phyloP scores from a whole-genome alignment of 1,140 invertebrate genomes.

The Monochamus saltuarius region DNA sequence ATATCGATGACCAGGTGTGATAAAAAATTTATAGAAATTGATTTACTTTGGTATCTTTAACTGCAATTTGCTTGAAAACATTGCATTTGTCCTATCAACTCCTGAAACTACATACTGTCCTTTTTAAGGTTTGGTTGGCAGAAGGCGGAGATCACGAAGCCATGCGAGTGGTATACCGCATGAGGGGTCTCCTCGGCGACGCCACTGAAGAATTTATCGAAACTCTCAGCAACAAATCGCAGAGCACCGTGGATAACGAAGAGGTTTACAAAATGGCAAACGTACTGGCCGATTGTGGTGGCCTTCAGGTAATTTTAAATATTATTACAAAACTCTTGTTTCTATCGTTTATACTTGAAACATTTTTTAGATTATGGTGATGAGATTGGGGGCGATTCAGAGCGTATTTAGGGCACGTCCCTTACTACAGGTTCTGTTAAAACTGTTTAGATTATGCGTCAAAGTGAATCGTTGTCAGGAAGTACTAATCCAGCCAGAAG shows the following conservation, averaged over 20 bases:
- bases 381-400: slow-evolving; percentile 66
- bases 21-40: no score
- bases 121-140: slow-evolving; percentile 71
- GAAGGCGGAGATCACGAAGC: slow-evolving; percentile 85
- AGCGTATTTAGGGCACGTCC: slow-evolving; percentile 74
- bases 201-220: slow-evolving; percentile 99
- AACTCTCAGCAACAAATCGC: slow-evolving; percentile 84
- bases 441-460: slow-evolving; percentile 80
- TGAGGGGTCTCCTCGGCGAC: slow-evolving; percentile 96
- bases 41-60: no score
- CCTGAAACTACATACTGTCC: neutral
- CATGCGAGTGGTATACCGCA: slow-evolving; percentile 98
- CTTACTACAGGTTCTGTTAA: slow-evolving; percentile 80
- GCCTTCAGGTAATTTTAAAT: slow-evolving; percentile 67
- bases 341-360: neutral
- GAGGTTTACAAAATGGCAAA: slow-evolving; percentile 83
- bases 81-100: no score
- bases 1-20: no score
- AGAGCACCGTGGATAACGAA: slow-evolving; percentile 91
- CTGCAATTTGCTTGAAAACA: neutral
- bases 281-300: slow-evolving; percentile 78
- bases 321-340: no score
- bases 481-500: slow-evolving; percentile 66
- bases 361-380: slow-evolving; percentile 63
- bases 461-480: slow-evolving; percentile 75